Conservation (phyloP, 2,797 vertebrate genomes). For the Tragopan temminckii region DNA sequence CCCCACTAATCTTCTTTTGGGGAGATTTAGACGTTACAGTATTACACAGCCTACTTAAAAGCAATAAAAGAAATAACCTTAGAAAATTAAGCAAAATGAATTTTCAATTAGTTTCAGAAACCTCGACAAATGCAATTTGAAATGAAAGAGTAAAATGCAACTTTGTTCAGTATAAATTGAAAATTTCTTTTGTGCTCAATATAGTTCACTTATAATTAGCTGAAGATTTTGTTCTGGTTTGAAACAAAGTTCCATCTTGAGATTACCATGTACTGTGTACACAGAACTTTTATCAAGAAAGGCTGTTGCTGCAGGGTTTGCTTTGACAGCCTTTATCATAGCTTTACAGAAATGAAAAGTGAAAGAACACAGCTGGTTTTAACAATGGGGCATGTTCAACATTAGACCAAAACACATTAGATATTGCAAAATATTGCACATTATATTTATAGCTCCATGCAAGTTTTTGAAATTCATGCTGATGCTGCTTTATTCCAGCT, state of each 20-base stretch:
- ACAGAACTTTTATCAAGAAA: conserved; percentile 87
- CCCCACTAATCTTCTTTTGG: conserved; percentile 73
- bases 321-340: conserved; percentile 87
- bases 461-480: conserved; percentile 86
- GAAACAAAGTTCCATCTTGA: conserved; percentile 88
- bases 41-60: conserved; percentile 79
- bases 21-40: conserved; percentile 72
- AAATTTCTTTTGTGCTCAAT: conserved; percentile 88
- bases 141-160: conserved; percentile 85
- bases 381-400: conserved; percentile 86
- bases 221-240: conserved; percentile 88
- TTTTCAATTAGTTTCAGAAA: conserved; percentile 85
- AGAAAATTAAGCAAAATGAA: conserved; percentile 85
- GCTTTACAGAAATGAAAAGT: conserved; percentile 86
- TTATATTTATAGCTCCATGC: conserved; percentile 85
- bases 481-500: conserved; percentile 80
- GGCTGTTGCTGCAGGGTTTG: conserved; percentile 81
- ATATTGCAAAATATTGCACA: conserved; percentile 88
- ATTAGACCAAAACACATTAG: conserved; percentile 87
- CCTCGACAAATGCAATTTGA: conserved; percentile 81
- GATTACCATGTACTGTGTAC: conserved; percentile 86
- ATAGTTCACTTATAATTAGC: conserved; percentile 89
- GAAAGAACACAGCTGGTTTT: conserved; percentile 88
- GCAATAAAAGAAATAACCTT: conserved; percentile 86
- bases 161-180: conserved; percentile 86